phyloP scores from a whole-genome alignment of 2,888 invertebrate species.

The Drosophila melanocephala region DNA sequence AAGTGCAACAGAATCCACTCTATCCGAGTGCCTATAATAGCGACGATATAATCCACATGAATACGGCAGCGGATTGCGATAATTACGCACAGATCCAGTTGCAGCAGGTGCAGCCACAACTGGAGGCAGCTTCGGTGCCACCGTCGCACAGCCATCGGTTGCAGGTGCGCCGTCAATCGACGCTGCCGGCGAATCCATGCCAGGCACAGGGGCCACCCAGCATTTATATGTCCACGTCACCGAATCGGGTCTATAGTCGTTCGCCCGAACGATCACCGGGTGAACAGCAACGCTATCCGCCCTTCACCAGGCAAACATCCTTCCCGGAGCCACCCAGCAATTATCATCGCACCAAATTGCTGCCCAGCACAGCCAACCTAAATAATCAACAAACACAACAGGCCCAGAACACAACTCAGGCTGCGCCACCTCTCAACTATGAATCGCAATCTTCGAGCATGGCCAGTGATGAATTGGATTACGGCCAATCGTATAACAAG shows the following conservation, averaged over 20 bases:
- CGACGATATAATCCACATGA: slow-evolving; percentile 81
- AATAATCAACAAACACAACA: slow-evolving; percentile 3
- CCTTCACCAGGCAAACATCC: slow-evolving; percentile 84
- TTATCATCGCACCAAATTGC: slow-evolving; percentile 77
- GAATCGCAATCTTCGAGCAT: slow-evolving; percentile 67
- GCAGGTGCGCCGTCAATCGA: slow-evolving; percentile 85
- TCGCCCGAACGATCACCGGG: slow-evolving; percentile 84
- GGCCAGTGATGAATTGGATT: slow-evolving; percentile 76
- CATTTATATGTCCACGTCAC: slow-evolving; percentile 85
- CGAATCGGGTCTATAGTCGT: slow-evolving; percentile 83
- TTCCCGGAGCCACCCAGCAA: slow-evolving; percentile 77
- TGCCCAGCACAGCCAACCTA: slow-evolving; percentile 82
- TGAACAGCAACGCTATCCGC: slow-evolving; percentile 83
- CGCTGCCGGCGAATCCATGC: slow-evolving; percentile 83
- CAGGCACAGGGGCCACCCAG: slow-evolving; percentile 67
- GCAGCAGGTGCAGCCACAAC: slow-evolving; percentile 59
- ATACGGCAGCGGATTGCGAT: slow-evolving; percentile 73
- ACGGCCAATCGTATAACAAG: slow-evolving; percentile 65
- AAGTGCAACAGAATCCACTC: slow-evolving; percentile 81
- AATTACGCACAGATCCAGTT: slow-evolving; percentile 68
- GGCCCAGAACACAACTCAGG: slow-evolving; percentile 12
- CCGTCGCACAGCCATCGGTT: slow-evolving; percentile 76
- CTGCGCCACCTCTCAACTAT: slow-evolving; percentile 62
- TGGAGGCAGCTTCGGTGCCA: slow-evolving; percentile 55
- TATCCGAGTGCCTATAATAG: slow-evolving; percentile 82